Evolutionary conservation across 2,888 invertebrate species (phyloP), one percentile per base, ranked within the genome.

Genomic region (Protophormia terraenovae): DNA sequence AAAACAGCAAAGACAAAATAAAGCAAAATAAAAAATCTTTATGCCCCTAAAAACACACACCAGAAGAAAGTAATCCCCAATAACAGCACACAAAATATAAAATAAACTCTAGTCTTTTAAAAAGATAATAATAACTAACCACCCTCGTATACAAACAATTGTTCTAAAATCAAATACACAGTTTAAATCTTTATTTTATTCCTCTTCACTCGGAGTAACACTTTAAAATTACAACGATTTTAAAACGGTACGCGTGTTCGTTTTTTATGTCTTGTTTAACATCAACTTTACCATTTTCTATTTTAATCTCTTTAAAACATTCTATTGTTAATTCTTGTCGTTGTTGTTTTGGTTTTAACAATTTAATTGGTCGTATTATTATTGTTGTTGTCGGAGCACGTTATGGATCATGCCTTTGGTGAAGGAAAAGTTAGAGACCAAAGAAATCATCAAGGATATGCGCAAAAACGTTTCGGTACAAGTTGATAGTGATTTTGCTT

Each of bases 401-500:
- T 83, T 77, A 83, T 83, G 82, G 82, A 83, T 83, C 82, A 83
- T 83, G 82, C 82, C 82, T 82, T 76, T 82, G 76, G 82, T 77
- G 64, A 83, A 71, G 60, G 55, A 79, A 75, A 47, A 75, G 8
- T 27, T 55, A 60, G 67, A 75, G 50, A 78, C 55, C 73, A 82
- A 69, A 69, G 85, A 78, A 58, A 82, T 82, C 47, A 66, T 85
- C 82, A 78, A 82, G 91, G 92, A 93, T 91, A 95, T 95, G 95
- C 94, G 95, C 94, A 95, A 95, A 94, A 95, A 96, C 94, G 96
- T 96, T 91, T 96, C 96, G 92, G 96, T 96, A 93, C 96, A 96
- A 95, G 96, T 96, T 93, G 96, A 96, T 94, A 96, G 96, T 95
- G 96, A 96, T 94, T 95, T 96, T 94, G 95, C 96, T 91, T 94